Evolutionary conservation across 2,888 invertebrate genomes (phyloP).

Genomic region (Cantharis nigra): DNA sequence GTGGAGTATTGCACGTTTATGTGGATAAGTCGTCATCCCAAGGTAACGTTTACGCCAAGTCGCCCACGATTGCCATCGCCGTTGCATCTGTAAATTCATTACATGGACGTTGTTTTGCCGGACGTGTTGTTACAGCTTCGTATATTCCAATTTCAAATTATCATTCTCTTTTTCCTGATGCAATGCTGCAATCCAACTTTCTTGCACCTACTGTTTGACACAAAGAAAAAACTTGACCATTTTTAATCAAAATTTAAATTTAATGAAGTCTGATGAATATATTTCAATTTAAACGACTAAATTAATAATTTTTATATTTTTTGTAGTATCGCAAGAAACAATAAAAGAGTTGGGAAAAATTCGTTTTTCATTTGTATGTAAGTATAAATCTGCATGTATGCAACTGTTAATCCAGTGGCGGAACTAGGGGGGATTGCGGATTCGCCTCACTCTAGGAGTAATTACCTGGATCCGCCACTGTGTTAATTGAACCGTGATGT

Average conservation of each 20-base stretch:
- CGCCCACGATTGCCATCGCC: slow-evolving; percentile 94
- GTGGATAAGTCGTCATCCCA: slow-evolving; percentile 93
- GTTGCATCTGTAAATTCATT: slow-evolving; percentile 94
- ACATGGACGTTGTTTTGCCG: slow-evolving; percentile 98
- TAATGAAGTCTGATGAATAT: not conserved
- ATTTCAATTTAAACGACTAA: not conserved
- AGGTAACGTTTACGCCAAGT: slow-evolving; percentile 98
- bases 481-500: not conserved
- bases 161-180: slow-evolving; percentile 95
- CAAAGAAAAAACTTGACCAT: not conserved
- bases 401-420: no score
- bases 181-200: slow-evolving; percentile 74
- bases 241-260: not conserved
- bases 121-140: slow-evolving; percentile 95
- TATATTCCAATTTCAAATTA: slow-evolving; percentile 98
- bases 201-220: slow-evolving; percentile 61
- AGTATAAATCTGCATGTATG: not conserved
- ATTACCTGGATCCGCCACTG: no score
- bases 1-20: slow-evolving; percentile 93
- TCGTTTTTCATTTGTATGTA: not conserved
- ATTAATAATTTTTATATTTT: not conserved
- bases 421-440: no score
- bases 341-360: not conserved
- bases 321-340: not conserved
- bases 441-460: no score